Evolutionary conservation across 2,113 vertebrate species (phyloP), one percentile per base, ranked within the genome.

Genomic region (cat (Felis catus)): DNA sequence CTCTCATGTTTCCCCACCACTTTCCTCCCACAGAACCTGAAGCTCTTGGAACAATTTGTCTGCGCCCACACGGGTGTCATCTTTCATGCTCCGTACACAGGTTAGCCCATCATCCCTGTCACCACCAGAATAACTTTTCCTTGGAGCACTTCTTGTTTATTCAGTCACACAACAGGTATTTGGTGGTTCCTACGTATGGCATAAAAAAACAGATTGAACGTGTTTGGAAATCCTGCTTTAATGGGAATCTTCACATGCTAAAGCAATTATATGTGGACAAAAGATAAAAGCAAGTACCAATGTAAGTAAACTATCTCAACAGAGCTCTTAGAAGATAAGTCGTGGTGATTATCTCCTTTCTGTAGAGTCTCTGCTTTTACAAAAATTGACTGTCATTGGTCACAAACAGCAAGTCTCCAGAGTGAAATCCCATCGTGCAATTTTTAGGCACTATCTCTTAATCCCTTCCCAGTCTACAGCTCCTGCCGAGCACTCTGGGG

Each of bases 31-130:
- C 97, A 99, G 99, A 99, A 99, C 0, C 99, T 99, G 73, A 99
- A 99, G 92, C 97, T 99, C 73, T 97, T 99, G 97, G 98, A 99
- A 94, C 99, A 99, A 98, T 99, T 99, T 91, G 98, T 99, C 33
- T 99, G 99, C 61, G 98, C 99, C 31, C 97, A 99, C 58, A 99
- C 99, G 0, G 99, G 99, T 4, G 55, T 97, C 39, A 91, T 99
- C 63, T 98, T 99, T 36, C 99, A 99, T 39, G 97, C 99, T 36
- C 99, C 99, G 1, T 98, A 88, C 55, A 99, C 99, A 73, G 99
- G 99, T 99, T 78, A 98, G 71, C 11, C 45, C 27, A 0, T n/a
- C 18, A 2, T 27, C 19, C 7, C 1, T 9, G 48, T 51, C 18
- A 33, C 16, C 14, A 58, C 13, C 63, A n/a, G 23, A 78, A 15